Conservation (phyloP, 2,888 invertebrate species). For the Calameuta filiformis region DNA sequence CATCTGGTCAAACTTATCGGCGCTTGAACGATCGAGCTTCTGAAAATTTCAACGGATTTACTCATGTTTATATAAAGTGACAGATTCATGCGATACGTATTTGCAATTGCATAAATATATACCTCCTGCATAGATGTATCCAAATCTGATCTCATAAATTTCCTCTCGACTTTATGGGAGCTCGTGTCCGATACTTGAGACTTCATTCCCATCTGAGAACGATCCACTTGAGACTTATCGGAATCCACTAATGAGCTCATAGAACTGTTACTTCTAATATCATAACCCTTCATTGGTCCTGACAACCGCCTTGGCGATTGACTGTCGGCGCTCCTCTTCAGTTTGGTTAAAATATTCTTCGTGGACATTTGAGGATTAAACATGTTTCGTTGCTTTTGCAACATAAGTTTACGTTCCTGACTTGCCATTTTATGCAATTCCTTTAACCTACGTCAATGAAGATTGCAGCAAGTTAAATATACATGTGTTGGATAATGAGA, state of each 20-base stretch:
- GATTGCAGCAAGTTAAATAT: background rate
- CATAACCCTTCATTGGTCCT: slow-evolving; percentile 69
- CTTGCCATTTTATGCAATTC: slow-evolving; percentile 69
- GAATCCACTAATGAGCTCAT: slow-evolving; percentile 63
- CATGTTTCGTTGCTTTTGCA: slow-evolving; percentile 69
- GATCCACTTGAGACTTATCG: slow-evolving; percentile 61
- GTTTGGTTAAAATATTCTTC: slow-evolving; percentile 67
- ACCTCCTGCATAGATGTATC: background rate
- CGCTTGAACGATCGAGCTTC: slow-evolving; percentile 35
- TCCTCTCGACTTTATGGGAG: slow-evolving; percentile 36
- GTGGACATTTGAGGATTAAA: slow-evolving; percentile 69
- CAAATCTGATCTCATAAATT: slow-evolving; percentile 13
- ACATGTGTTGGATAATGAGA: background rate
- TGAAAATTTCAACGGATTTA: slow-evolving; percentile 24
- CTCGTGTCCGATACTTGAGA: slow-evolving; percentile 44
- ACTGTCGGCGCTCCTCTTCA: slow-evolving; percentile 66
- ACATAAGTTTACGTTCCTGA: slow-evolving; percentile 68
- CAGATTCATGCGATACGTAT: background rate
- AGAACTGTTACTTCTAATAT: slow-evolving; percentile 65
- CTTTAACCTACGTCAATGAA: slow-evolving; percentile 63
- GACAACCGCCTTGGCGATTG: slow-evolving; percentile 64
- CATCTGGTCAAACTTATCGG: slow-evolving; percentile 31
- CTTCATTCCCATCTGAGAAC: slow-evolving; percentile 50
- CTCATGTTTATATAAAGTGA: background rate
- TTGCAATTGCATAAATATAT: background rate